A percentile compares a stretch with the other conserved stretches of the same genome.
phyloP scores from a whole-genome alignment of 2,888 invertebrate genomes.

The Chalcis sispes region DNA sequence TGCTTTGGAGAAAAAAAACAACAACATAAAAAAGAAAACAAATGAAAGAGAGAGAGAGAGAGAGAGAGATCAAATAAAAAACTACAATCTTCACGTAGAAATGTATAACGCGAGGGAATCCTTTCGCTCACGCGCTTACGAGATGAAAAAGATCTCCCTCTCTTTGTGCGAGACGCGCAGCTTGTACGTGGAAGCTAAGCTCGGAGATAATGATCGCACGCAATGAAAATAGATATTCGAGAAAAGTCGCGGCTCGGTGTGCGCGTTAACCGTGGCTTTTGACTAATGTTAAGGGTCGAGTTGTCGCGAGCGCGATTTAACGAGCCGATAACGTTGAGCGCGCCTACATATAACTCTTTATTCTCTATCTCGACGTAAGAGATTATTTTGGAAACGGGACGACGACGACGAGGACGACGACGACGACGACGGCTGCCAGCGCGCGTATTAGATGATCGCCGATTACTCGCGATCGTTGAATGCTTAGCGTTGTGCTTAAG shows the following conservation, averaged over 20 bases:
- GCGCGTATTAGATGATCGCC: not conserved
- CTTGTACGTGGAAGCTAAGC: constrained; percentile 9
- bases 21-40: too few relatives aligned
- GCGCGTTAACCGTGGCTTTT: too few relatives aligned
- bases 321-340: constrained; percentile 10
- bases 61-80: not conserved
- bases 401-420: not conserved
- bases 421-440: not conserved
- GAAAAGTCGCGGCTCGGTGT: constrained; percentile 47
- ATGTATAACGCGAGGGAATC: constrained; percentile 51
- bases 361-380: not conserved
- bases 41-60: too few relatives aligned
- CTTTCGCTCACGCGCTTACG: too few relatives aligned
- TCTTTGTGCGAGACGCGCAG: too few relatives aligned
- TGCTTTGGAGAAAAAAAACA: too few relatives aligned
- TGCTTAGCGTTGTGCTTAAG: constrained; percentile 31
- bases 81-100: constrained; percentile 13
- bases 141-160: too few relatives aligned
- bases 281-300: constrained; percentile 8
- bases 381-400: constrained; percentile 56
- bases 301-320: constrained; percentile 33
- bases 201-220: constrained; percentile 38
- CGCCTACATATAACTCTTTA: not conserved
- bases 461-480: constrained; percentile 7
- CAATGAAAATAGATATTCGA: constrained; percentile 46